phyloP scores from a whole-genome alignment of 1,140 invertebrate genomes.

The Paramacrobiotus metropolitanus region DNA sequence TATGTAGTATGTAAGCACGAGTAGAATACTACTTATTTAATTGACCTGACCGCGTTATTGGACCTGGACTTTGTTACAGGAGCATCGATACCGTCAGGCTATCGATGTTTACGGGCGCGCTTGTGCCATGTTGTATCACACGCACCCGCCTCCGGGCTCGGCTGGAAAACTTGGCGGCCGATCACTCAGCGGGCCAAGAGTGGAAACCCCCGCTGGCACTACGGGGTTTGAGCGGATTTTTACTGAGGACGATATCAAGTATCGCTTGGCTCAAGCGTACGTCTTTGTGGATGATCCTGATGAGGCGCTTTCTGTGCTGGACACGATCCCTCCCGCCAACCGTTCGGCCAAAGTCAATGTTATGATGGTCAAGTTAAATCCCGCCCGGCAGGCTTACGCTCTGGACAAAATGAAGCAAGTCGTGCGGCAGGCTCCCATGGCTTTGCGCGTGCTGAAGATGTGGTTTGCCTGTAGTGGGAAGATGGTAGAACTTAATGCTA shows the following conservation, averaged over 20 bases:
- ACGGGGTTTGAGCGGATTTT: neutral
- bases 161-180: neutral
- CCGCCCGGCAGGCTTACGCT: neutral
- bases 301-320: neutral
- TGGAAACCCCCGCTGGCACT: neutral
- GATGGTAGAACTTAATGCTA: neutral
- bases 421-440: neutral
- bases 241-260: neutral
- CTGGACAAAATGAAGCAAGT: conserved; percentile 1
- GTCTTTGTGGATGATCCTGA: neutral
- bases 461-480: neutral
- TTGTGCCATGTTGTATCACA: neutral
- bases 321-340: neutral
- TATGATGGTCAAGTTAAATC: neutral
- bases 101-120: neutral
- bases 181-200: neutral
- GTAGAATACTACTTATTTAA: no score
- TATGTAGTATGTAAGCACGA: no score
- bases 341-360: neutral
- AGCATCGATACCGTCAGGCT: conserved; percentile 2
- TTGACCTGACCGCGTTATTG: no score
- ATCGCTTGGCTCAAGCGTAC: neutral
- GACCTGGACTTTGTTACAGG: no score
- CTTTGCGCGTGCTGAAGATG: neutral
- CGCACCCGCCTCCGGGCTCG: neutral